Evolutionary conservation across 2,888 invertebrate genomes (phyloP).

Genomic region (Eueremaeus valkanovi): DNA sequence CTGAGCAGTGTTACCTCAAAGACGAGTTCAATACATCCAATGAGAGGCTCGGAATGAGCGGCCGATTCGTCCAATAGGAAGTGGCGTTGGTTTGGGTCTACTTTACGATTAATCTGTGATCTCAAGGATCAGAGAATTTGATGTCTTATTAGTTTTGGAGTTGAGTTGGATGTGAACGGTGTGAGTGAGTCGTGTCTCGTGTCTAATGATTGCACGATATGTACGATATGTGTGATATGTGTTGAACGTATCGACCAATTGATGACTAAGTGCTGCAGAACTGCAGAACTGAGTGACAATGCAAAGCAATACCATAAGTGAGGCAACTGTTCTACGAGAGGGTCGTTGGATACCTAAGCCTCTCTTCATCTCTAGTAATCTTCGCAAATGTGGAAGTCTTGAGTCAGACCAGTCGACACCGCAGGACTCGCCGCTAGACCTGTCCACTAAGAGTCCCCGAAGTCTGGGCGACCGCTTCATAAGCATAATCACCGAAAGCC

Average conservation of each 20-base stretch:
- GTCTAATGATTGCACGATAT: too few species aligned
- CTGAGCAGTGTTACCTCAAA: neutral
- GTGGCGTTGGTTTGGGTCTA: neutral
- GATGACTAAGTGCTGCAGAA: neutral
- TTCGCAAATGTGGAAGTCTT: constrained; percentile 55
- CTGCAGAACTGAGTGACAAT: constrained; percentile 2
- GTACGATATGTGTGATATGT: neutral
- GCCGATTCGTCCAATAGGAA: neutral
- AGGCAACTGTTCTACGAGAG: constrained; percentile 46
- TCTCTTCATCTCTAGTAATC: constrained; percentile 49
- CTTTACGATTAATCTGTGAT: constrained; percentile 24
- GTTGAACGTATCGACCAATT: neutral
- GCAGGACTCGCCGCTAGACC: constrained; percentile 78
- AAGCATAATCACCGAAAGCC: constrained; percentile 30
- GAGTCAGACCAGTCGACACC: constrained; percentile 60
- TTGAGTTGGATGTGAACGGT: constrained; percentile 23
- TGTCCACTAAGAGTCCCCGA: constrained; percentile 63
- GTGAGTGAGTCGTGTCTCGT: constrained; percentile 4
- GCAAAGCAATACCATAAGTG: constrained; percentile 35
- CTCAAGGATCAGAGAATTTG: constrained; percentile 22
- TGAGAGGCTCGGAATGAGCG: neutral
- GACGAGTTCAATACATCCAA: constrained; percentile 10
- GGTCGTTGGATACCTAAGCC: constrained; percentile 51
- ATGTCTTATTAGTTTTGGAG: constrained; percentile 23
- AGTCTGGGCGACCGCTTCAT: constrained; percentile 25